phyloP scores from a whole-genome alignment of 2,888 invertebrate species.

The Dryobota labecula region DNA sequence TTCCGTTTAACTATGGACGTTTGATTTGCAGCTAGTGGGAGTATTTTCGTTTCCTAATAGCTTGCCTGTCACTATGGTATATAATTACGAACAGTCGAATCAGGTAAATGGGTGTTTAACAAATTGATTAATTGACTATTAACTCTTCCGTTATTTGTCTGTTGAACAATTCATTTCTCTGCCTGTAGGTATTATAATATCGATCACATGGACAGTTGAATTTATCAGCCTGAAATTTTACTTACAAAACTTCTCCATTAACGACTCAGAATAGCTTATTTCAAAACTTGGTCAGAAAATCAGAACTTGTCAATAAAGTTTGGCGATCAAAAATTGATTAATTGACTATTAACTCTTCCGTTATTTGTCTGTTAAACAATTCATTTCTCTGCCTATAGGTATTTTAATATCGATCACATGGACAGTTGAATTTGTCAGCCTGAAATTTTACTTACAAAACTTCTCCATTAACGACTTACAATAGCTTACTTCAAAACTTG shows the following conservation, averaged over 20 bases:
- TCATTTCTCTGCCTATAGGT: not conserved
- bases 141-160: not conserved
- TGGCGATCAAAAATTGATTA: conserved; percentile 34
- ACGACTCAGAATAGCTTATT: conserved; percentile 6
- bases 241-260: conserved; percentile 16
- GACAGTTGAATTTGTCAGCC: not conserved
- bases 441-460: not conserved
- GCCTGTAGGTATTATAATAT: not conserved
- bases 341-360: not conserved
- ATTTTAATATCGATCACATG: not conserved
- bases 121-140: not conserved
- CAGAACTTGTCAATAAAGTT: conserved; percentile 53
- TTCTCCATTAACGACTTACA: conserved; percentile 25
- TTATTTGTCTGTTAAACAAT: not conserved
- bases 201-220: not conserved
- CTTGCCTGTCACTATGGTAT: not conserved
- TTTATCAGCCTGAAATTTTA: not conserved
- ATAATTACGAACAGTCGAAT: no score
- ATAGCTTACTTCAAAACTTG: conserved; percentile 38
- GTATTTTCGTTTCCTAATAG: not conserved
- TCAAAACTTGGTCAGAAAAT: conserved; percentile 42
- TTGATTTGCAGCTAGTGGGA: not conserved
- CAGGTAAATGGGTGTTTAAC: not conserved
- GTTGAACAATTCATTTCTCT: not conserved
- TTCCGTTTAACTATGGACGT: no score